Conservation (phyloP, 2,797 vertebrate species). For the Botia kubotai region DNA sequence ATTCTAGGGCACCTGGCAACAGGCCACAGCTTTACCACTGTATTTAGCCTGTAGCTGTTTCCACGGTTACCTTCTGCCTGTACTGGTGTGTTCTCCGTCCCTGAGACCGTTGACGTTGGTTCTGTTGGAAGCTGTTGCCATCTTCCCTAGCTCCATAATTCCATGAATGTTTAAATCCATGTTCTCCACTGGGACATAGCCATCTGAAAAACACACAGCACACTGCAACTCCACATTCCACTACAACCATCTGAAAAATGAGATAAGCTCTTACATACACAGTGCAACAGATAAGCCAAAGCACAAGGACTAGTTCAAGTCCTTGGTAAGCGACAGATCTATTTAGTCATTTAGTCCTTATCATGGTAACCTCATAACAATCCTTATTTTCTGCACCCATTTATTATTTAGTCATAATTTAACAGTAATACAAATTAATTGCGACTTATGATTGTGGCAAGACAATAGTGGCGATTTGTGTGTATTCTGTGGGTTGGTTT, state of each 20-base stretch:
- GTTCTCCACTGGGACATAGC: conserved; percentile 69
- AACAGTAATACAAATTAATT: conserved; percentile 2
- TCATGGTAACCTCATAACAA: conserved; percentile 4
- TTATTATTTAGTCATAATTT: not conserved
- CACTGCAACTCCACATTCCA: conserved; percentile 27
- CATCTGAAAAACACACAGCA: conserved; percentile 70
- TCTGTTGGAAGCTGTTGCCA: conserved; percentile 53
- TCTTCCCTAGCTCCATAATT: conserved; percentile 75
- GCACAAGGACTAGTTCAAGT: conserved; percentile 17
- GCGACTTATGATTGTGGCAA: not conserved
- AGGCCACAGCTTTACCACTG: not conserved
- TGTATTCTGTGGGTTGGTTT: not conserved
- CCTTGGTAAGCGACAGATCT: conserved; percentile 23
- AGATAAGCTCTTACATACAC: conserved; percentile 28
- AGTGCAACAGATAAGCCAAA: conserved; percentile 29
- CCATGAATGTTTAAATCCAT: conserved; percentile 75
- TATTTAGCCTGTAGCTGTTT: not conserved
- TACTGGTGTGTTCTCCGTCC: conserved; percentile 53
- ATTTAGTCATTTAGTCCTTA: conserved; percentile 15
- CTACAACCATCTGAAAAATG: conserved; percentile 41
- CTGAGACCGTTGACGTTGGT: not conserved
- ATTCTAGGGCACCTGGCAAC: not conserved
- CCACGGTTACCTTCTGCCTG: conserved; percentile 65
- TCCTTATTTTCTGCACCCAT: not conserved
- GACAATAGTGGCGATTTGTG: not conserved